A percentile compares a stretch with the other conserved stretches of the same genome.
Conservation (phyloP, 2,113 vertebrate genomes). For the Antechinus stuartii region DNA sequence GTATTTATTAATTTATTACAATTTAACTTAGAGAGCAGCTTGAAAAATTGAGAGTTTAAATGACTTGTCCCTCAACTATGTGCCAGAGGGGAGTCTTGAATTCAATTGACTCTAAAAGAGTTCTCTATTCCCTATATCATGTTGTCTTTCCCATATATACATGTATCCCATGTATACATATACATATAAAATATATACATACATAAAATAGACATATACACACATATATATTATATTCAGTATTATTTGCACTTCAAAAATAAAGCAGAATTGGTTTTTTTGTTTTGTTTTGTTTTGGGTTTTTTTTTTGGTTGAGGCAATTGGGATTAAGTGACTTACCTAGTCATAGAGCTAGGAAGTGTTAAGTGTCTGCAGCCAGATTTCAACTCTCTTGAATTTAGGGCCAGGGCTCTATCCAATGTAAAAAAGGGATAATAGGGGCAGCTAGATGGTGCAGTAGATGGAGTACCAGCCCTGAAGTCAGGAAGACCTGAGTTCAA, state of each 20-base stretch:
- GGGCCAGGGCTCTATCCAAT: too few relatives aligned
- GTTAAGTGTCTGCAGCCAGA: too few relatives aligned
- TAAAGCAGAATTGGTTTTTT: neutral
- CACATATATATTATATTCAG: neutral
- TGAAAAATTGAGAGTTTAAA: neutral
- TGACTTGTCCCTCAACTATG: neutral
- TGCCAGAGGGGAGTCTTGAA: neutral
- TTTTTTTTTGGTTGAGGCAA: too few relatives aligned
- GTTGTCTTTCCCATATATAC: neutral
- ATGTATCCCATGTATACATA: too few relatives aligned
- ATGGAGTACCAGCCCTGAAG: neutral
- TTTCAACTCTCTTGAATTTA: too few relatives aligned
- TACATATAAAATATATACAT: too few relatives aligned
- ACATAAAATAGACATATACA: too few relatives aligned
- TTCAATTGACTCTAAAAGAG: neutral
- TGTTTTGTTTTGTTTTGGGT: too few relatives aligned
- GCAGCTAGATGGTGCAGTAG: neutral
- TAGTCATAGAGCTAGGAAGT: too few relatives aligned
- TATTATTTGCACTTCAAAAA: neutral
- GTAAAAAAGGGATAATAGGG: too few relatives aligned
- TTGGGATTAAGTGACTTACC: too few relatives aligned
- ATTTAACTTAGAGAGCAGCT: neutral
- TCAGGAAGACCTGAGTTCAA: neutral
- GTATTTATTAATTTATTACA: neutral
- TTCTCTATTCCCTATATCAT: neutral